phyloP scores from a whole-genome alignment of 2,888 invertebrate genomes.

The Acanthosoma haemorrhoidale region DNA sequence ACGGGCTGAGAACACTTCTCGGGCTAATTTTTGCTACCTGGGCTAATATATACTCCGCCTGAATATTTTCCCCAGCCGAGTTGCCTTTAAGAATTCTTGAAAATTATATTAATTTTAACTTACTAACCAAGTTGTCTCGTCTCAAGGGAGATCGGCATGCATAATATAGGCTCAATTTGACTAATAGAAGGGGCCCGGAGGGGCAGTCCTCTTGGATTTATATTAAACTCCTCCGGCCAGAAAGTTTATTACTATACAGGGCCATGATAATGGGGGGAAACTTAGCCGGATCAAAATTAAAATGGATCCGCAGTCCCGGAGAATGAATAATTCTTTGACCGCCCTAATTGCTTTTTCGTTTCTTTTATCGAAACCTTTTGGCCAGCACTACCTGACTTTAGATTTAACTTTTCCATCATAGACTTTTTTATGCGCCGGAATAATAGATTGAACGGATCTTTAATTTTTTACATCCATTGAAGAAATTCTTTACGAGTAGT shows the following conservation, averaged over 20 bases:
- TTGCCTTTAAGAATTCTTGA: constrained; percentile 1
- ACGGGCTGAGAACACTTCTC: background rate
- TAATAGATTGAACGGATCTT: too few species aligned
- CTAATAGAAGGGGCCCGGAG: constrained; percentile 9
- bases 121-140: constrained; percentile 8
- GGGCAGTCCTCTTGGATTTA: constrained; percentile 10
- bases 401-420: too few species aligned
- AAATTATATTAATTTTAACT: constrained; percentile 24
- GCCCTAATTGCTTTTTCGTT: background rate
- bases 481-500: too few species aligned
- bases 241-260: constrained; percentile 18
- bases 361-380: background rate
- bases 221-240: background rate
- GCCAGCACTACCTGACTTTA: background rate
- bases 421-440: too few species aligned
- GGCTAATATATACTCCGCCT: background rate
- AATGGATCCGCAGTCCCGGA: background rate
- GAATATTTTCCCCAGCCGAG: constrained; percentile 6
- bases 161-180: constrained; percentile 27
- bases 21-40: background rate
- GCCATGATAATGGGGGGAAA: background rate
- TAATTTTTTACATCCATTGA: too few species aligned
- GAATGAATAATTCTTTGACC: background rate
- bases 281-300: constrained; percentile 10
- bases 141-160: constrained; percentile 10